Percentiles rank a stretch among this genome's conserved stretches.
phyloP scores from a whole-genome alignment of 2,888 invertebrate genomes.

The Callosobruchus maculatus region DNA sequence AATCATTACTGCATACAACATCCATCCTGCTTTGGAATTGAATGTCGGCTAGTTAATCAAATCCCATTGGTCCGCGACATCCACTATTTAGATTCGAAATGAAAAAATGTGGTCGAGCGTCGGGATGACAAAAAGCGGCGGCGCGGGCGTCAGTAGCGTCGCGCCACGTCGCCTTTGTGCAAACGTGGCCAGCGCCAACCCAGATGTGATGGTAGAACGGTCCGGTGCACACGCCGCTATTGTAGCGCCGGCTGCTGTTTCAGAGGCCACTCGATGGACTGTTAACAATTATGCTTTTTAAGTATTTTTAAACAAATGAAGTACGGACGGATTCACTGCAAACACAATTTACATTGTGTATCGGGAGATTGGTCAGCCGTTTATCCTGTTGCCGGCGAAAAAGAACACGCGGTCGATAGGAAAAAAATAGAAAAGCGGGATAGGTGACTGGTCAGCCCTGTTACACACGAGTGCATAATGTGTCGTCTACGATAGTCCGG shows the following conservation, averaged over 20 bases:
- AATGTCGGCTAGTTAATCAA: background rate
- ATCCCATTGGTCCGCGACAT: background rate
- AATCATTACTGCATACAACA: background rate
- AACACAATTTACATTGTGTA: background rate
- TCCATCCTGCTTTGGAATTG: background rate
- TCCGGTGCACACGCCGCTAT: background rate
- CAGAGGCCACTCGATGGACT: background rate
- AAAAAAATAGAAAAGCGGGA: background rate
- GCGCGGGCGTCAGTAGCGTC: background rate
- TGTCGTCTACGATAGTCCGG: background rate
- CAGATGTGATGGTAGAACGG: background rate
- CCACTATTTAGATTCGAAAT: background rate
- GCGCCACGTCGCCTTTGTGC: background rate
- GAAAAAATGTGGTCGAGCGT: background rate
- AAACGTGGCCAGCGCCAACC: background rate
- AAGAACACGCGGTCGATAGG: background rate
- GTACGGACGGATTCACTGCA: background rate
- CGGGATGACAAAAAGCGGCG: background rate
- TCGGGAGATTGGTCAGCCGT: background rate
- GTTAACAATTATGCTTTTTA: background rate
- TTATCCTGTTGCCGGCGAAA: background rate
- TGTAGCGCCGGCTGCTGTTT: background rate
- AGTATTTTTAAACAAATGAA: background rate
- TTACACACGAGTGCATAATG: background rate
- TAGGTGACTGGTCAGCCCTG: background rate